Evolutionary conservation across 2,888 invertebrate genomes (phyloP).

Genomic region (Yponomeuta plumbellus): DNA sequence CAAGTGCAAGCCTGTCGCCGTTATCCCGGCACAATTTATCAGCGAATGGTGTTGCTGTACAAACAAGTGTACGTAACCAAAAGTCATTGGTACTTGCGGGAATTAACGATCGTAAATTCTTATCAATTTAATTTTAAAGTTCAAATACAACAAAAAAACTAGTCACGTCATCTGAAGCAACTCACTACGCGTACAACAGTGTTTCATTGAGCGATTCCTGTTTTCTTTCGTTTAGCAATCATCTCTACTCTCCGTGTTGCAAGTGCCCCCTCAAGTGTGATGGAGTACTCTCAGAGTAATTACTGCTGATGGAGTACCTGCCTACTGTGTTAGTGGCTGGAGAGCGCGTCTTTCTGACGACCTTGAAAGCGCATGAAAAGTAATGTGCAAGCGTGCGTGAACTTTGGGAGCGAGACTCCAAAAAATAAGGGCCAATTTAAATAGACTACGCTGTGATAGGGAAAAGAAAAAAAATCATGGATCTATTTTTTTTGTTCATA

Average conservation of each 20-base stretch:
- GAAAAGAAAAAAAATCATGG: too few species aligned
- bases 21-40: too few species aligned
- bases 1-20: too few species aligned
- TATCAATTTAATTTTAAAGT: background rate
- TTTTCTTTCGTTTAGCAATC: background rate
- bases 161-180: background rate
- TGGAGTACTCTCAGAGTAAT: background rate
- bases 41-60: too few species aligned
- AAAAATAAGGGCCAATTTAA: too few species aligned
- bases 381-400: too few species aligned
- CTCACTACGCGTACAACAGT: background rate
- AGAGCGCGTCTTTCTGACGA: background rate
- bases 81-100: too few species aligned
- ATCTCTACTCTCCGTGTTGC: background rate
- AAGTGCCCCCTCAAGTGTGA: slow-evolving; percentile 1
- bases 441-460: too few species aligned
- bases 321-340: background rate
- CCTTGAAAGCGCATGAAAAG: background rate
- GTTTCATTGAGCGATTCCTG: background rate
- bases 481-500: too few species aligned
- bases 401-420: too few species aligned
- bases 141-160: background rate
- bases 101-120: too few species aligned
- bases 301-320: background rate
- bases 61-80: too few species aligned